Percentiles rank a stretch among this genome's conserved stretches.
Evolutionary conservation across 2,888 invertebrate species (phyloP).

Genomic region (Mythimna ferrago): DNA sequence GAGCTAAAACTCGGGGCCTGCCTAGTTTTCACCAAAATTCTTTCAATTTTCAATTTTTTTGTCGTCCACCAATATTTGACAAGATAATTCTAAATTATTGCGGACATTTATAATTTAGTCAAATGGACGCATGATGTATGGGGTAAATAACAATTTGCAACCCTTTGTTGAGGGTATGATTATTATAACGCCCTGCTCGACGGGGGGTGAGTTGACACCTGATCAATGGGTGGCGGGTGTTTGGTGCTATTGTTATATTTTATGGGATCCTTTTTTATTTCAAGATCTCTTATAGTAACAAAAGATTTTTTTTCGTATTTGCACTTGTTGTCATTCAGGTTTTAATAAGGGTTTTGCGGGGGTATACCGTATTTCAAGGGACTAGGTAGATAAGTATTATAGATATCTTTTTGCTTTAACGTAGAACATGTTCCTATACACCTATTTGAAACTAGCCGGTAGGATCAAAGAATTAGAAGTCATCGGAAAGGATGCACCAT

Average conservation of each 20-base stretch:
- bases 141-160: conserved; percentile 90
- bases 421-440: background rate
- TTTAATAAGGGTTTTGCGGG: background rate
- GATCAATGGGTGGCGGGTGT: conserved; percentile 76
- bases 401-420: background rate
- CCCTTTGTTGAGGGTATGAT: conserved; percentile 83
- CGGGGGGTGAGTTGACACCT: conserved; percentile 81
- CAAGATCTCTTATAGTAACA: conserved; percentile 38
- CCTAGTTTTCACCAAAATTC: too few species aligned
- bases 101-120: conserved; percentile 83
- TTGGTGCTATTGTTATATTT: conserved; percentile 65
- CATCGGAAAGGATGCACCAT: background rate
- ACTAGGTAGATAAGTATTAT: background rate
- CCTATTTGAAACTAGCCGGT: background rate
- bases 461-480: too few species aligned
- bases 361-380: background rate
- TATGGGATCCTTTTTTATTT: conserved; percentile 54
- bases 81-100: conserved; percentile 88
- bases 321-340: conserved; percentile 6
- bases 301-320: conserved; percentile 17
- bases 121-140: conserved; percentile 85
- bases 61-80: conserved; percentile 67
- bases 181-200: conserved; percentile 76
- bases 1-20: too few species aligned
- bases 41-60: background rate